phyloP scores from a whole-genome alignment of 1,140 invertebrate species.

The Bombus consobrinus region DNA sequence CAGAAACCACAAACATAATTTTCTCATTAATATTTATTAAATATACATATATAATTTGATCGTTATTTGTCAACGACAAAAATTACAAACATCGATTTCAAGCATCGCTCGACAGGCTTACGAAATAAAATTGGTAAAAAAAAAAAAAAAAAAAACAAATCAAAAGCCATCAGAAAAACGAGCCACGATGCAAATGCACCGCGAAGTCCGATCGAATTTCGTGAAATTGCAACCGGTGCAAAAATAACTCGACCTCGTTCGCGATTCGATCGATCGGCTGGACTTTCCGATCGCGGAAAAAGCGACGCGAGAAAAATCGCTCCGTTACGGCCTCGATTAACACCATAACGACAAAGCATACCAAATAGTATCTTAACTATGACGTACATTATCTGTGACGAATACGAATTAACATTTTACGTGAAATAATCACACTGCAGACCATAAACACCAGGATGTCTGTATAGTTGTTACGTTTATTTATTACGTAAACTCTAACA shows the following conservation, averaged over 20 bases:
- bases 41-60: background rate
- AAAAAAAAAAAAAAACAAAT: background rate
- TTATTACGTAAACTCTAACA: too few relatives aligned
- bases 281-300: slow-evolving; percentile 19
- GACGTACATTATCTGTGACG: too few relatives aligned
- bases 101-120: background rate
- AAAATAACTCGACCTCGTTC: background rate
- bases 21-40: background rate
- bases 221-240: background rate
- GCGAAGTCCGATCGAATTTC: slow-evolving; percentile 2
- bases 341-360: background rate
- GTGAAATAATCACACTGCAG: background rate
- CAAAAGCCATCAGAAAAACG: background rate
- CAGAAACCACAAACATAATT: background rate
- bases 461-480: too few relatives aligned
- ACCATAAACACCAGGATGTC: too few relatives aligned
- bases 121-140: background rate
- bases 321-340: background rate
- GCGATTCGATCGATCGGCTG: background rate
- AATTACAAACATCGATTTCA: background rate
- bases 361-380: too few relatives aligned
- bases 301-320: background rate
- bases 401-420: too few relatives aligned
- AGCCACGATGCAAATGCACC: background rate
- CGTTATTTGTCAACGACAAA: background rate